phyloP scores from a whole-genome alignment of 2,113 vertebrate genomes.

The Planiliza haematocheilus region DNA sequence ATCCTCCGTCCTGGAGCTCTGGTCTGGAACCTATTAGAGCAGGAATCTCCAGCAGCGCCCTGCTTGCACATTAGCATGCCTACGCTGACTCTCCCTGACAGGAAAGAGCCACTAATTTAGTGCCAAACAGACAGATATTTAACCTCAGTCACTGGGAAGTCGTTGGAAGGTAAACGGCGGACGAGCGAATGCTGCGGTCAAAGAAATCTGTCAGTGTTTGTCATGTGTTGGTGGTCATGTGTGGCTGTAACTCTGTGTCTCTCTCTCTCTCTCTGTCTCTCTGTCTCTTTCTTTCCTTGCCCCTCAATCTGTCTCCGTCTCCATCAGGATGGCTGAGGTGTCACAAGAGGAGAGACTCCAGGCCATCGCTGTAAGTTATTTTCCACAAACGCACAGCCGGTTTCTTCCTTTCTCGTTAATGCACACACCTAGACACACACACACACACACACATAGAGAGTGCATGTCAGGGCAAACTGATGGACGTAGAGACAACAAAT shows the following conservation, averaged over 20 bases:
- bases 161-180: slow-evolving; percentile 38
- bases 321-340: slow-evolving; percentile 84
- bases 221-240: slow-evolving; percentile 8
- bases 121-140: slow-evolving; percentile 52
- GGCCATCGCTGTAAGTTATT: slow-evolving; percentile 82
- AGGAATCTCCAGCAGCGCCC: slow-evolving; percentile 77
- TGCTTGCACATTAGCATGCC: slow-evolving; percentile 66
- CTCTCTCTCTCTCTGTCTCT: neutral
- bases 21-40: slow-evolving; percentile 82
- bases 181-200: neutral
- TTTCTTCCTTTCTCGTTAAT: slow-evolving; percentile 9
- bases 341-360: slow-evolving; percentile 85
- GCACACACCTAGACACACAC: slow-evolving; percentile 10
- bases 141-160: slow-evolving; percentile 50
- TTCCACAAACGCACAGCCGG: slow-evolving; percentile 4
- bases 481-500: slow-evolving; percentile 49
- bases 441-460: slow-evolving; percentile 19
- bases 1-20: slow-evolving; percentile 64
- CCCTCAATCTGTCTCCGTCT: slow-evolving; percentile 14
- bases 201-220: slow-evolving; percentile 20
- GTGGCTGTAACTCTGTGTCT: slow-evolving; percentile 5
- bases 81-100: slow-evolving; percentile 49
- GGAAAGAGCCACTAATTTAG: slow-evolving; percentile 58
- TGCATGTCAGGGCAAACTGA: slow-evolving; percentile 32
- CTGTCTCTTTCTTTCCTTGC: neutral